Percentiles rank a stretch among this genome's conserved stretches.
Conservation (phyloP, 1,140 invertebrate genomes). For the Caenorhabditis elegans region DNA sequence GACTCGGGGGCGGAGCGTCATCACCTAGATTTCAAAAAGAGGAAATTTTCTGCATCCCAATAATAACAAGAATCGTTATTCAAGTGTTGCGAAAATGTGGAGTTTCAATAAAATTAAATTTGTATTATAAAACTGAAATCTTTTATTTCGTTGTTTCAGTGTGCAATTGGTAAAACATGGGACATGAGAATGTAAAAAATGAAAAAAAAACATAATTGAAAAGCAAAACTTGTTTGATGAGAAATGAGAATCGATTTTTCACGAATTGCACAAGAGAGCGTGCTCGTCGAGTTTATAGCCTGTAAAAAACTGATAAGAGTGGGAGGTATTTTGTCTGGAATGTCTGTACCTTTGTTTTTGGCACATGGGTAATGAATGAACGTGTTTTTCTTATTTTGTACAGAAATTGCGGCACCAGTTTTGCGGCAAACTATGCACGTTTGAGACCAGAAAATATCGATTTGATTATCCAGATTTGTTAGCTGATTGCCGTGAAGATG, state of each 20-base stretch:
- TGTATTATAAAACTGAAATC: too few species aligned
- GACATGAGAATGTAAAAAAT: too few species aligned
- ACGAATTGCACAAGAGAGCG: not conserved
- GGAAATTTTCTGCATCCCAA: too few species aligned
- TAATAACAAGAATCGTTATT: too few species aligned
- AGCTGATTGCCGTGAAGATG: conserved; percentile 15
- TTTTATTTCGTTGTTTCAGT: too few species aligned
- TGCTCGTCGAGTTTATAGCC: conserved; percentile 18
- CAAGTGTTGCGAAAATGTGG: too few species aligned
- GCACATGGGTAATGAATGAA: conserved; percentile 4
- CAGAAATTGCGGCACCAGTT: not conserved
- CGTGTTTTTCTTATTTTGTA: not conserved
- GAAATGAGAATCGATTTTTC: conserved; percentile 18
- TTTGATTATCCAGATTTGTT: not conserved
- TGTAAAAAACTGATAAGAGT: conserved; percentile 4
- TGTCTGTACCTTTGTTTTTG: not conserved
- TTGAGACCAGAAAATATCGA: not conserved
- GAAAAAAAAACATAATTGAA: not conserved
- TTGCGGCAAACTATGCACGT: not conserved
- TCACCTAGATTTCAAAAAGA: too few species aligned
- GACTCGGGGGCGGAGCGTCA: too few species aligned
- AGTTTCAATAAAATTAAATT: too few species aligned
- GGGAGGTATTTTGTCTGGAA: not conserved
- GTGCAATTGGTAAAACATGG: too few species aligned
- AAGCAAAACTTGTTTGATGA: not conserved